Conservation (phyloP, 2,113 vertebrate species). For the Catharus minimus region DNA sequence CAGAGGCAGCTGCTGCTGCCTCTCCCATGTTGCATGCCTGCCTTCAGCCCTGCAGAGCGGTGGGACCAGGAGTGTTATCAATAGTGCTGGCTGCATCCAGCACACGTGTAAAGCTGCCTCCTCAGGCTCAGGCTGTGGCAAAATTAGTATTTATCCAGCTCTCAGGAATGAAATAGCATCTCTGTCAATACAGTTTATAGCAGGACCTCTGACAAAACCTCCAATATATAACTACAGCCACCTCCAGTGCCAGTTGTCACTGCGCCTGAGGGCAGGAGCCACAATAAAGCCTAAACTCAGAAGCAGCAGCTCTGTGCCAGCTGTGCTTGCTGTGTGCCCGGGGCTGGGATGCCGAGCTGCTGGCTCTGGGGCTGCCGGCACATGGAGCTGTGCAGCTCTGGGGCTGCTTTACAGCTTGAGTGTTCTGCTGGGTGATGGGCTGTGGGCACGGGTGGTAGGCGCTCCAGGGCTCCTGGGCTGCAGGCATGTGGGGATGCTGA, state of each 20-base stretch:
- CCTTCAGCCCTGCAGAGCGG: not conserved
- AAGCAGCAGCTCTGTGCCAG: not conserved
- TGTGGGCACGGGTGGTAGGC: not conserved
- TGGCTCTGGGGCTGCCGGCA: not conserved
- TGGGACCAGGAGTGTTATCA: not conserved
- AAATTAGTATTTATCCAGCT: not conserved
- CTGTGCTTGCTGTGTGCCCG: fast-evolving
- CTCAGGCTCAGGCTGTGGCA: not conserved
- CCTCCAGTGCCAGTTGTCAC: not conserved
- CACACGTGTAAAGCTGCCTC: not conserved
- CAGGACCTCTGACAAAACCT: not conserved
- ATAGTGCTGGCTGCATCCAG: not conserved
- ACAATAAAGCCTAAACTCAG: not conserved
- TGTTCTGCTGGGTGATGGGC: not conserved
- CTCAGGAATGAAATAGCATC: not conserved
- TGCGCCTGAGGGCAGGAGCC: not conserved
- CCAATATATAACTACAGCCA: not conserved
- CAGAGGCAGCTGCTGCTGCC: not conserved
- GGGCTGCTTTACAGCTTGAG: not conserved
- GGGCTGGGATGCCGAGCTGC: not conserved
- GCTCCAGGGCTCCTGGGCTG: not conserved
- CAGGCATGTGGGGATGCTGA: not conserved
- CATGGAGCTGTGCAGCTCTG: not conserved
- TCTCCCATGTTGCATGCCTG: not conserved
- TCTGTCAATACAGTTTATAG: not conserved